A percentile compares a stretch with the other conserved stretches of the same genome.
Evolutionary conservation across 2,113 vertebrate species (phyloP).

Genomic region (Cyanoderma ruficeps): DNA sequence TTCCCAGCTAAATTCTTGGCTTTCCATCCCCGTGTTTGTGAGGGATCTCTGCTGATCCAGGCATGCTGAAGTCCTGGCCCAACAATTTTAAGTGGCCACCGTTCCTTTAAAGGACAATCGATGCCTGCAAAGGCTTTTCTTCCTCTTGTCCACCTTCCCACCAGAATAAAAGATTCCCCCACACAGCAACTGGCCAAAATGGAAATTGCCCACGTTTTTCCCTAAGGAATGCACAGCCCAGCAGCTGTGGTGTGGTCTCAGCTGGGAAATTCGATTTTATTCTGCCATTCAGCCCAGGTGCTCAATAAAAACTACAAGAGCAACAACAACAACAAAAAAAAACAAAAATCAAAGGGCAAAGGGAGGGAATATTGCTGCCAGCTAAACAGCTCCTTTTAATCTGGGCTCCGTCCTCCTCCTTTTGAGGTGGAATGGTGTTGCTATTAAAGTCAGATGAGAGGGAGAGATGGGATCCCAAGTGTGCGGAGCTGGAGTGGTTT

Average conservation of each 20-base stretch:
- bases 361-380: slow-evolving; percentile 18
- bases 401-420: neutral
- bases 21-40: neutral
- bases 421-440: neutral
- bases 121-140: neutral
- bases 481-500: slow-evolving; percentile 17
- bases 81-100: neutral
- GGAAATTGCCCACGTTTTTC: neutral
- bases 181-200: slow-evolving; percentile 36
- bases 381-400: slow-evolving; percentile 41
- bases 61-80: neutral
- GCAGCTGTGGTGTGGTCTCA: slow-evolving; percentile 39
- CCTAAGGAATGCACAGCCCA: slow-evolving; percentile 26
- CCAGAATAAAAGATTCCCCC: slow-evolving; percentile 29
- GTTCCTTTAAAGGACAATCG: neutral
- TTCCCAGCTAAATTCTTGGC: neutral
- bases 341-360: slow-evolving; percentile 32
- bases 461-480: slow-evolving; percentile 23
- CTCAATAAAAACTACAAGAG: slow-evolving; percentile 56
- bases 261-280: slow-evolving; percentile 62
- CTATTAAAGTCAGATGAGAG: slow-evolving; percentile 54
- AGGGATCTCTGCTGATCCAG: neutral
- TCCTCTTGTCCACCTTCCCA: neutral
- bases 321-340: neutral
- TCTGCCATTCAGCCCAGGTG: slow-evolving; percentile 10